phyloP scores from a whole-genome alignment of 2,888 invertebrate species.

The Tethea ocularis region DNA sequence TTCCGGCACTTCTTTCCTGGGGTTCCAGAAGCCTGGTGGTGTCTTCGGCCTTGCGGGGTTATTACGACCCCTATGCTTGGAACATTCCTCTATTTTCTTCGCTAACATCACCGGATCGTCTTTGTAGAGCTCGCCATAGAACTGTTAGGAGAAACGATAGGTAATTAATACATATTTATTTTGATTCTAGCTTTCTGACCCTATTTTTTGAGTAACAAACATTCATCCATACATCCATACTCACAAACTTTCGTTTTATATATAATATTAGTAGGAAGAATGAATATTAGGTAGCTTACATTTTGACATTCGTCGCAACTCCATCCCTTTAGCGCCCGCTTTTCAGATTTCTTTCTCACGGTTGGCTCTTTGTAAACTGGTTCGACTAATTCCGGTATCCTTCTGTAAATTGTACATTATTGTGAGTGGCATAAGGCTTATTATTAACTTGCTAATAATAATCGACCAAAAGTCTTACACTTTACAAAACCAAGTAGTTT shows the following conservation, averaged over 20 bases:
- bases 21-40: conserved; percentile 74
- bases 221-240: no score
- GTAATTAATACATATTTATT: background rate
- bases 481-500: no score
- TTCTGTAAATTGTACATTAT: conserved; percentile 36
- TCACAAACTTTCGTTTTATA: no score
- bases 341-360: conserved; percentile 67
- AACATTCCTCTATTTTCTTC: conserved; percentile 68
- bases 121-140: conserved; percentile 68
- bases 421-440: background rate
- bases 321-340: conserved; percentile 70
- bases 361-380: conserved; percentile 61
- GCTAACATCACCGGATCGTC: conserved; percentile 64
- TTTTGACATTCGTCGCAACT: conserved; percentile 70
- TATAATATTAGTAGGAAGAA: no score
- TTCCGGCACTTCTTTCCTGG: conserved; percentile 69
- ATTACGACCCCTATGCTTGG: conserved; percentile 65
- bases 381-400: conserved; percentile 40
- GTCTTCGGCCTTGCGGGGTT: conserved; percentile 67
- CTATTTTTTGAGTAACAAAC: no score
- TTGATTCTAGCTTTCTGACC: no score
- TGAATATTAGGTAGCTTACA: conserved; percentile 47
- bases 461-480: no score
- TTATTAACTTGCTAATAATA: no score
- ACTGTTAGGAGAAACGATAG: conserved; percentile 41